Conservation (phyloP, 2,888 invertebrate genomes). For the Callosobruchus maculatus region DNA sequence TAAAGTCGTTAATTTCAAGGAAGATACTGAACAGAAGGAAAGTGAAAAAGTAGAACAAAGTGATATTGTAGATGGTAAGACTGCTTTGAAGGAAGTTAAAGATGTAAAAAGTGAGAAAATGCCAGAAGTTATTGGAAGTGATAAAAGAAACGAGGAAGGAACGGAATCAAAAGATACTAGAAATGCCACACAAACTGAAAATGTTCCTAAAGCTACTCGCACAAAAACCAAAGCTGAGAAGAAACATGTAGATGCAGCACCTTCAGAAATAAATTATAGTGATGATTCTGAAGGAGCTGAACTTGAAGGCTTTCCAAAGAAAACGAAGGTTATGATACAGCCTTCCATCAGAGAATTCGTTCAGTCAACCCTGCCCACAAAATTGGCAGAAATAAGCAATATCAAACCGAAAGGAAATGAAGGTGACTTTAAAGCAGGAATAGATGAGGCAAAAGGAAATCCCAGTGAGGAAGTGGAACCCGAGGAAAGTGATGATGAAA, state of each 20-base stretch:
- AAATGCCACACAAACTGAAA: background rate
- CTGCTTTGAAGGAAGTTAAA: background rate
- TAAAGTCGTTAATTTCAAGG: background rate
- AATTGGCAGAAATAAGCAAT: background rate
- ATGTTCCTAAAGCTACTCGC: constrained; percentile 1
- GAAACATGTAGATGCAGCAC: background rate
- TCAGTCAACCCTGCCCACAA: background rate
- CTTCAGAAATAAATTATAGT: constrained; percentile 3
- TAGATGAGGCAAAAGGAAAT: background rate
- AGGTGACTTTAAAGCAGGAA: background rate
- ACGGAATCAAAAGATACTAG: background rate
- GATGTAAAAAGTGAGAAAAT: background rate
- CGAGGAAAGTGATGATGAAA: background rate
- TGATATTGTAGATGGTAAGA: background rate
- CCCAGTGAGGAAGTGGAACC: background rate
- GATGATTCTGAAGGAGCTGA: background rate
- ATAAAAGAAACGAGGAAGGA: background rate
- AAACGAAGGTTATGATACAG: background rate
- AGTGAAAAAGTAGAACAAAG: background rate
- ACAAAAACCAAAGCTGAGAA: constrained; percentile 2
- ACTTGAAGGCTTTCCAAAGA: background rate
- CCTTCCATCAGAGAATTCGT: background rate
- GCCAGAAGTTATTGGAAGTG: background rate
- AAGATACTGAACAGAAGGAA: background rate
- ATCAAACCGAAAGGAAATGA: background rate